Evolutionary conservation across 1,140 invertebrate genomes (phyloP), one percentile per base, ranked within the genome.

Genomic region (Papilio polytes): DNA sequence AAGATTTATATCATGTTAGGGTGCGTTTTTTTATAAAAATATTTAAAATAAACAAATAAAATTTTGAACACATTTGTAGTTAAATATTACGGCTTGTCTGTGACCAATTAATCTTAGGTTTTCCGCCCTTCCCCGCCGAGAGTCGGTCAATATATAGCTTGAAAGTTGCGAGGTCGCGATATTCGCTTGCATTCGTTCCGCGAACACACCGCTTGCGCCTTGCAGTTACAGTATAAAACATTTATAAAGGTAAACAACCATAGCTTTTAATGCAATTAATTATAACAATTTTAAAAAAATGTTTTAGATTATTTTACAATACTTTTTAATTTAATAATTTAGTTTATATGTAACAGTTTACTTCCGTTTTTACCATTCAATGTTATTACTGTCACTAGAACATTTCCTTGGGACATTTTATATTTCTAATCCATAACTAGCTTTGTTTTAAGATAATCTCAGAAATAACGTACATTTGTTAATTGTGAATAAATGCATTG

Each of bases 71-170:
- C 3, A 70, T 6, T 31, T 70, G 15, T 63, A 26, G 48, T 20
- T 56, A n/a, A 10, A 74, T 9, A 74, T 36, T n/a, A 18, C 46
- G 72, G 15, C 44, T n/a, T 9, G 74, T 78, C 74, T 78, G 48
- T 31, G 26, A 78, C 53, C 41, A 78, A 78, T 82, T 70, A 86
- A 70, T 88, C 82, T 89, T 86, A 89, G 86, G 77, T 84, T 83
- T 80, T 85, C 81, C 85, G 87, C 90, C 90, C 89, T 92, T 88
- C 90, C 91, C 88, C 74, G 74, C 81, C 77, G 77, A 81, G 80
- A 78, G 82, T 78, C 83, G 66, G 84, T 82, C 86, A 78, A 86
- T 92, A 92, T 90, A 93, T 90, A 92, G 87, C 85, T 90, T 86
- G 83, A 81, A 86, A 85, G 79, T 87, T 77, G 84, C 87, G 85